These are phyloP conservation scores for Procambarus virginalis DNA, from an alignment of 1,140 invertebrate species.

Conservation along the genomic window DNA sequence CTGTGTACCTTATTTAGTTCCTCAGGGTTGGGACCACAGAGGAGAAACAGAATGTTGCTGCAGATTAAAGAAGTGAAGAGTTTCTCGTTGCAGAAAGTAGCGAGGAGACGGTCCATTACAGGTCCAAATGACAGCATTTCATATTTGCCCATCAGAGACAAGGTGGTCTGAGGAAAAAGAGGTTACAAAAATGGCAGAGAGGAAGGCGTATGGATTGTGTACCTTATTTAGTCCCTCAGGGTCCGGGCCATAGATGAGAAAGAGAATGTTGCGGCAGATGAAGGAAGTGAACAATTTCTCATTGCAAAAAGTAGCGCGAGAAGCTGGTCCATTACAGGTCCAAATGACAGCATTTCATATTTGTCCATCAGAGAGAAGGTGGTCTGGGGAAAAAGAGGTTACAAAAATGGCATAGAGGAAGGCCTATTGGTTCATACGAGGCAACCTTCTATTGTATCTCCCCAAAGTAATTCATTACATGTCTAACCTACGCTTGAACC, in stretches of 20 bases:
- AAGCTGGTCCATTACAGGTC: conserved; percentile 78
- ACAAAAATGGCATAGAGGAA: no score
- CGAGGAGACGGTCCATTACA: conserved; percentile 79
- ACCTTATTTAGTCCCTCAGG: conserved; percentile 64
- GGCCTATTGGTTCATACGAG: no score
- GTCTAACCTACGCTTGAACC: no score
- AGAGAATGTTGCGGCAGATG: conserved; percentile 82
- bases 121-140: conserved; percentile 81
- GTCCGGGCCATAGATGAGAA: conserved; percentile 79
- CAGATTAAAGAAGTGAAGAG: conserved; percentile 80
- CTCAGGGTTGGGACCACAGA: conserved; percentile 77
- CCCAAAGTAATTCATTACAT: no score
- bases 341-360: conserved; percentile 82
- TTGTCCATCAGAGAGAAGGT: conserved; percentile 78
- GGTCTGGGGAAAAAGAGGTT: conserved; percentile 73
- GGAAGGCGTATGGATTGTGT: not conserved
- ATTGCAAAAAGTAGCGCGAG: conserved; percentile 80
- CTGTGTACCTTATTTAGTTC: conserved; percentile 64
- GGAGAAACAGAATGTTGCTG: conserved; percentile 80
- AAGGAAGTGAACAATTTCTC: conserved; percentile 75
- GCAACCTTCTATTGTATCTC: no score
- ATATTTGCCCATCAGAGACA: conserved; percentile 79
- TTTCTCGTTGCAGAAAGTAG: conserved; percentile 78
- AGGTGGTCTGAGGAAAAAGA: conserved; percentile 75
- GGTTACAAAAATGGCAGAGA: not conserved